A percentile compares a stretch with the other conserved stretches of the same genome.
phyloP scores from a whole-genome alignment of 2,888 invertebrate species.

The Cephus pulcher region DNA sequence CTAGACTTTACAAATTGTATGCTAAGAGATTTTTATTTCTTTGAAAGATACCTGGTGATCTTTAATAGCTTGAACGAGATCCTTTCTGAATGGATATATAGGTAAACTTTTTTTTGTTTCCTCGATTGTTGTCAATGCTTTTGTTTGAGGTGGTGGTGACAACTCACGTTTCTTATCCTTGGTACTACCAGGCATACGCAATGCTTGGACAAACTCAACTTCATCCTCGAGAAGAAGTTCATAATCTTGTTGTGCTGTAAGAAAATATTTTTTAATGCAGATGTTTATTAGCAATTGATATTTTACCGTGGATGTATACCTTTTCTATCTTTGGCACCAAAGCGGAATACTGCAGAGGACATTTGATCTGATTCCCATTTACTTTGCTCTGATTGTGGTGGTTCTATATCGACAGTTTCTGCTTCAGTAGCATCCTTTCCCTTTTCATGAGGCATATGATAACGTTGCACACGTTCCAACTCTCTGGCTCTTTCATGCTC shows the following conservation, averaged over 20 bases:
- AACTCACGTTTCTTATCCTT: conserved; percentile 60
- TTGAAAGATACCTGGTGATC: conserved; percentile 76
- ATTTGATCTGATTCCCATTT: conserved; percentile 99
- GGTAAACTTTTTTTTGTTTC: conserved; percentile 95
- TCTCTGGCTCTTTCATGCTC: conserved; percentile 96
- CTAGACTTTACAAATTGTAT: not conserved
- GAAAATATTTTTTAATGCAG: not conserved
- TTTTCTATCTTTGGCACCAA: conserved; percentile 90
- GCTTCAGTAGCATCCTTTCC: conserved; percentile 89
- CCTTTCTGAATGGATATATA: conserved; percentile 90
- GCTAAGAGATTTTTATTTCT: conserved; percentile 10
- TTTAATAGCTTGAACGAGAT: conserved; percentile 90
- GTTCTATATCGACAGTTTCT: conserved; percentile 73
- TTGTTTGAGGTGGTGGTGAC: conserved; percentile 62
- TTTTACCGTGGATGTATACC: conserved; percentile 50
- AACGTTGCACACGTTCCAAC: conserved; percentile 91
- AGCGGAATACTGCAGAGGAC: conserved; percentile 90
- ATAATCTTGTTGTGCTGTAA: conserved; percentile 80
- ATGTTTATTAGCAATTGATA: not conserved
- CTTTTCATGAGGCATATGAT: conserved; percentile 92
- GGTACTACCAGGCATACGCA: conserved; percentile 80
- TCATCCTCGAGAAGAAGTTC: conserved; percentile 95
- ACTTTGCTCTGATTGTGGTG: conserved; percentile 86
- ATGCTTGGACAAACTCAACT: conserved; percentile 95
- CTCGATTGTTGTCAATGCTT: conserved; percentile 71